A percentile compares a stretch with the other conserved stretches of the same genome.
Evolutionary conservation across 2,888 invertebrate species (phyloP).

Genomic region (Electrophaes corylata): DNA sequence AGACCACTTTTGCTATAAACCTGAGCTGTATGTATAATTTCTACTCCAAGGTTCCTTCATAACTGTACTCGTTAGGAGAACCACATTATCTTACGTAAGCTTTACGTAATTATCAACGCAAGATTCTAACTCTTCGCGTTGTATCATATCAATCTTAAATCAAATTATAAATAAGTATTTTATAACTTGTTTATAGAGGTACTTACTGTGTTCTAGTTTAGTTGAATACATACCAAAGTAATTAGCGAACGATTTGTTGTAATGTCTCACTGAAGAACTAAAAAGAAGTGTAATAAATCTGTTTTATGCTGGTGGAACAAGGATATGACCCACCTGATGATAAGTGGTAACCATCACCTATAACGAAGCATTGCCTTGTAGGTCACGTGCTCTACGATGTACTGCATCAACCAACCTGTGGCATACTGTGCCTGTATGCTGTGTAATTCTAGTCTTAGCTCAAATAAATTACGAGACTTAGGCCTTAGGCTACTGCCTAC

Average conservation of each 20-base stretch:
- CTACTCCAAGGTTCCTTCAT: conserved; percentile 41
- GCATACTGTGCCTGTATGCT: too few relatives aligned
- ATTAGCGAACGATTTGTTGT: too few relatives aligned
- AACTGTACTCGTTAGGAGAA: conserved; percentile 53
- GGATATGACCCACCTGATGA: too few relatives aligned
- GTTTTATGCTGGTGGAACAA: too few relatives aligned
- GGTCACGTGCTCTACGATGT: too few relatives aligned
- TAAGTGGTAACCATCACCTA: too few relatives aligned
- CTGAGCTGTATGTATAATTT: conserved; percentile 1
- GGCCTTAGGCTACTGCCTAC: too few relatives aligned
- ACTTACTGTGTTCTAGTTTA: neutral
- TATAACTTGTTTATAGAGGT: conserved; percentile 16
- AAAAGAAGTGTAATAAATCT: too few relatives aligned
- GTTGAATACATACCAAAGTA: neutral
- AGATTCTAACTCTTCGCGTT: conserved; percentile 37
- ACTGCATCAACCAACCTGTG: too few relatives aligned
- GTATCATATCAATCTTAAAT: conserved; percentile 39
- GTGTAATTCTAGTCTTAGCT: too few relatives aligned
- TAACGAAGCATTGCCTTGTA: too few relatives aligned
- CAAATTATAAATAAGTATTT: conserved; percentile 26
- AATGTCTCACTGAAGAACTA: neutral
- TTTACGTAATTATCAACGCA: conserved; percentile 51
- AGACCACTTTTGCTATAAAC: neutral
- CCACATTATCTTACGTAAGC: conserved; percentile 51
- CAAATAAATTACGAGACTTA: too few relatives aligned